Percentiles rank a stretch among this genome's conserved stretches.
Evolutionary conservation across 2,888 invertebrate genomes (phyloP).

Genomic region (Tribolium freemani): DNA sequence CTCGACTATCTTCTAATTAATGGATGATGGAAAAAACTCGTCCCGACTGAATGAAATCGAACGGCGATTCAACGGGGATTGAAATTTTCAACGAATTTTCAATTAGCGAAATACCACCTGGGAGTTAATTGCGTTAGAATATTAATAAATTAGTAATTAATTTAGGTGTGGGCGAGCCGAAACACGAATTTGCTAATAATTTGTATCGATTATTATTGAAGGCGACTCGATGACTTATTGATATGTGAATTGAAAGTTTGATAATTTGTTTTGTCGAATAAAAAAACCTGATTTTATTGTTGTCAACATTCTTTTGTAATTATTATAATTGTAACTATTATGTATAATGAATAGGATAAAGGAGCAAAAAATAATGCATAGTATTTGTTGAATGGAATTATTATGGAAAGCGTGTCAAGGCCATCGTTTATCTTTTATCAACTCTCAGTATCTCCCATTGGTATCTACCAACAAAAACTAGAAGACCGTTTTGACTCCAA

Average conservation of each 20-base stretch:
- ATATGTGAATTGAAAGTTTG: constrained; percentile 14
- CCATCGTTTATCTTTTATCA: not conserved
- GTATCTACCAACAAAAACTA: too few species aligned
- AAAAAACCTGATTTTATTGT: constrained; percentile 3
- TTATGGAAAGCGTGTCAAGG: not conserved
- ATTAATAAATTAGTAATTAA: constrained; percentile 12
- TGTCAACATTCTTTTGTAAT: constrained; percentile 12
- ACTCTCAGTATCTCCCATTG: too few species aligned
- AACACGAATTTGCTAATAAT: not conserved
- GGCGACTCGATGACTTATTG: constrained; percentile 1
- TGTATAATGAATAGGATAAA: not conserved
- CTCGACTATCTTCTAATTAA: constrained; percentile 20
- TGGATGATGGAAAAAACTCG: constrained; percentile 13
- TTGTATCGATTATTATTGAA: constrained; percentile 1
- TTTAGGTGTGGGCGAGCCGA: constrained; percentile 1
- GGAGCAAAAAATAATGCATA: not conserved
- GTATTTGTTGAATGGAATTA: not conserved
- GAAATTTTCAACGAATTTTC: not conserved
- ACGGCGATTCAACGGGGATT: not conserved
- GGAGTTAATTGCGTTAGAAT: not conserved
- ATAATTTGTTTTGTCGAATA: not conserved
- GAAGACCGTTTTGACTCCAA: too few species aligned
- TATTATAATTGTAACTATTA: constrained; percentile 2
- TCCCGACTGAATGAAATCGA: constrained; percentile 15
- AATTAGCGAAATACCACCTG: not conserved